Evolutionary conservation across 1,140 invertebrate species (phyloP).

Genomic region (Drosophila sechellia): DNA sequence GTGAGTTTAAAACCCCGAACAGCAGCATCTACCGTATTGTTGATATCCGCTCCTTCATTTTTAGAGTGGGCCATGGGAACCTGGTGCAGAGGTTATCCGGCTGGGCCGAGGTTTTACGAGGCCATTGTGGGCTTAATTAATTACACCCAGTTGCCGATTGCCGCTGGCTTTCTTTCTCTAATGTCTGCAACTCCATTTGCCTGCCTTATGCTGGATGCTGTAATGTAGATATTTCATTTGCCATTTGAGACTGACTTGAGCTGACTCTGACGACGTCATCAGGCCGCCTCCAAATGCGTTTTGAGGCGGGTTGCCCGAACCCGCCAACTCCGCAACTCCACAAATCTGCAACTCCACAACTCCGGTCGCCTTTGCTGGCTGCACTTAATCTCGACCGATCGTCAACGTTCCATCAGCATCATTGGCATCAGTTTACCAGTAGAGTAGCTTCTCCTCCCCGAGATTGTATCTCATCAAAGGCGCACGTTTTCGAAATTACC

Average conservation of each 20-base stretch:
- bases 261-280: slow-evolving; percentile 67
- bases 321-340: not conserved
- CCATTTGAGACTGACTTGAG: slow-evolving; percentile 39
- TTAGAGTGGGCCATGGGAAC: slow-evolving; percentile 55
- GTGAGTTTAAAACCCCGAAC: not conserved
- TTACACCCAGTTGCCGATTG: slow-evolving; percentile 52
- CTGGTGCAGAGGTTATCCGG: slow-evolving; percentile 54
- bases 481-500: slow-evolving; percentile 83
- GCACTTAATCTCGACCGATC: slow-evolving; percentile 72
- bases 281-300: slow-evolving; percentile 62
- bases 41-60: not conserved
- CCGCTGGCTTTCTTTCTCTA: slow-evolving; percentile 64
- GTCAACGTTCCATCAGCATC: slow-evolving; percentile 62
- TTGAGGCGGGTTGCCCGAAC: slow-evolving; percentile 31
- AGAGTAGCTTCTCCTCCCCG: slow-evolving; percentile 16
- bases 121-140: slow-evolving; percentile 71
- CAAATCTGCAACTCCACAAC: not conserved
- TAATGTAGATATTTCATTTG: slow-evolving; percentile 78
- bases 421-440: slow-evolving; percentile 39
- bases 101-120: slow-evolving; percentile 9
- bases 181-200: slow-evolving; percentile 22
- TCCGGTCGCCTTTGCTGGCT: slow-evolving; percentile 32
- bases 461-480: slow-evolving; percentile 83
- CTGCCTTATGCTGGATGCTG: slow-evolving; percentile 21
- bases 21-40: not conserved